phyloP scores from a whole-genome alignment of 2,797 vertebrate genomes.

The Melanotaenia maccullochi region DNA sequence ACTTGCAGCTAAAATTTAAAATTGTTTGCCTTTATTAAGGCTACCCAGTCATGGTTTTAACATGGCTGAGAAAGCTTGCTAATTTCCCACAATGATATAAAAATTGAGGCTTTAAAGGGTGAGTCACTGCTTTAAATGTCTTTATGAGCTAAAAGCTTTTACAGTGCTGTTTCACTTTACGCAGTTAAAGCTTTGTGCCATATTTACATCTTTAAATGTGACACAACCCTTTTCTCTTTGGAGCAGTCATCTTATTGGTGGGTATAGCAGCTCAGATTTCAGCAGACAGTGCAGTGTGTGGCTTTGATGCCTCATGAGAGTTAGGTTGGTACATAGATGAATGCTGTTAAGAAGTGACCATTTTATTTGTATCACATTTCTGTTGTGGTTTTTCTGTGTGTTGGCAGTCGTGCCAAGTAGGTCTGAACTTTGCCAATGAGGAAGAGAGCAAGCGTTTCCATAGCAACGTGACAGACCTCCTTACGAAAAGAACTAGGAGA shows the following conservation, averaged over 20 bases:
- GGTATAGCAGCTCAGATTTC: conserved; percentile 21
- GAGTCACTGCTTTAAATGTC: too few species aligned
- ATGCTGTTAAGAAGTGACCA: neutral
- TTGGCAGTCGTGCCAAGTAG: conserved; percentile 88
- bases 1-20: too few species aligned
- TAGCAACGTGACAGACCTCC: conserved; percentile 81
- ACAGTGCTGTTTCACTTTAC: too few species aligned
- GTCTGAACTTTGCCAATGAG: conserved; percentile 96
- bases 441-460: conserved; percentile 93
- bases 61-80: too few species aligned
- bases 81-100: neutral
- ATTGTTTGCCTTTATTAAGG: too few species aligned
- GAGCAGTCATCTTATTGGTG: conserved; percentile 30
- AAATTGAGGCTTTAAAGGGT: too few species aligned
- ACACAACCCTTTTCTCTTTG: conserved; percentile 20
- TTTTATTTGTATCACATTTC: neutral
- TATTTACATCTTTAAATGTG: neutral
- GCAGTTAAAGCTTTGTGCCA: too few species aligned
- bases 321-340: neutral
- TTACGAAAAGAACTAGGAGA: conserved; percentile 88
- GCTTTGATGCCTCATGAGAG: neutral
- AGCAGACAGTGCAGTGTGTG: conserved; percentile 46
- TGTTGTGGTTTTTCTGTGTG: conserved; percentile 12
- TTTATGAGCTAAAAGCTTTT: too few species aligned
- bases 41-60: too few species aligned